phyloP scores from a whole-genome alignment of 35 echinoderm and acorn worm species.

The Heliocidaris erythrogramma region DNA sequence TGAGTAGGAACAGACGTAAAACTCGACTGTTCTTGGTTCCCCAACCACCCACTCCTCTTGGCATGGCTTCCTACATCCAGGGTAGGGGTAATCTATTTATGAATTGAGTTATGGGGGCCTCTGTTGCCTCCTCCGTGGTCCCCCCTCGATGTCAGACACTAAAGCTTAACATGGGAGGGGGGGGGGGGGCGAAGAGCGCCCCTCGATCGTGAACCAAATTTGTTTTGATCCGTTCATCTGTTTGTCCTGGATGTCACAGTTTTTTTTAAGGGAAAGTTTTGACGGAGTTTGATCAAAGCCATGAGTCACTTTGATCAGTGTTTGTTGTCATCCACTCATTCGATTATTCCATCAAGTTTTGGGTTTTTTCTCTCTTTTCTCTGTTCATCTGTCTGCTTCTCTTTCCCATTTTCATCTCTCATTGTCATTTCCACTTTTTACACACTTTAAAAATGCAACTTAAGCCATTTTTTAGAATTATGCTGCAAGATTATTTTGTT shows the following conservation, averaged over 20 bases:
- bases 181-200: neutral
- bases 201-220: neutral
- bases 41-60: conserved; percentile 27
- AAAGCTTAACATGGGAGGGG: neutral
- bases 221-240: conserved; percentile 11
- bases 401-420: neutral
- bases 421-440: neutral
- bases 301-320: neutral
- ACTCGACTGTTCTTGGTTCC: neutral
- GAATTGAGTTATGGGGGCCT: conserved; percentile 33
- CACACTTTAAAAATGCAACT: neutral
- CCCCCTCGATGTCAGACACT: neutral
- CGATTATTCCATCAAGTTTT: neutral
- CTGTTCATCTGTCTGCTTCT: neutral
- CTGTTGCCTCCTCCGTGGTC: neutral
- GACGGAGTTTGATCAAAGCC: neutral
- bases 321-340: neutral
- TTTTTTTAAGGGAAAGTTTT: neutral
- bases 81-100: conserved; percentile 24
- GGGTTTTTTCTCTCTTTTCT: neutral
- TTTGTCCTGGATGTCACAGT: conserved; percentile 11
- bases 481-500: no score
- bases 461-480: neutral
- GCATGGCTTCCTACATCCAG: neutral
- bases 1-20: neutral